Evolutionary conservation across 2,113 vertebrate species (phyloP), one percentile per base, ranked within the genome.

Genomic region (Cyprinus carpio): DNA sequence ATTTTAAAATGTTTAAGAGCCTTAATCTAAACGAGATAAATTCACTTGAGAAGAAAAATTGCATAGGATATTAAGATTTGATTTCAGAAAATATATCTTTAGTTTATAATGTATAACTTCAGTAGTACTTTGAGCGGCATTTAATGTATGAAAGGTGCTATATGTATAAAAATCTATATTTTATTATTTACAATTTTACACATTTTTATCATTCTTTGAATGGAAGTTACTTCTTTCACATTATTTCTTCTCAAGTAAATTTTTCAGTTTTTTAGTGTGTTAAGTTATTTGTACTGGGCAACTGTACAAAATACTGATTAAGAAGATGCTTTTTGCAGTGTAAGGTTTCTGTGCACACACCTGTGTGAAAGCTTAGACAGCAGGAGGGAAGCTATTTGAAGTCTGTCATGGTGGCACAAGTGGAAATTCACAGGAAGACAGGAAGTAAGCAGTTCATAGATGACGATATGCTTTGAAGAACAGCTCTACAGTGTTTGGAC

Each of bases 381-480:
- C 78, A 80, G 78, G n/a, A 80, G 58, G 78, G 78, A 80, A 80
- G 58, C 78, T 64, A 29, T 80, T 80, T 80, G 78, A 80, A 80
- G n/a, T 64, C 37, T 64, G 58, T 62, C 56, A 60, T 23, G 76
- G 54, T 40, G 25, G 23, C 76, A 78, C 76, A 60, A 27, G 56
- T 58, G 43, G 77, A 80, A 80, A 46, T 27, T n/a, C 58, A 40
- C 56, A 80, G 58, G 58, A 80, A 80, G 56, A 43, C 78, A 80
- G 78, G 78, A 80, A 64, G 78, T 23, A 64, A 64, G 78, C 37
- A 46, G 78, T 80, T 80, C 64, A 80, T 46, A 80, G 58, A 80
- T 80, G 78, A 80, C 37, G 58, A 80, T 46, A 64, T 40, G 23
- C 58, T 64, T 58, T 80, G 58, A 80, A 64, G 77, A 80, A 27